Conservation (phyloP, 2,888 invertebrate genomes). For the Eudasyphora cyanicolor region DNA sequence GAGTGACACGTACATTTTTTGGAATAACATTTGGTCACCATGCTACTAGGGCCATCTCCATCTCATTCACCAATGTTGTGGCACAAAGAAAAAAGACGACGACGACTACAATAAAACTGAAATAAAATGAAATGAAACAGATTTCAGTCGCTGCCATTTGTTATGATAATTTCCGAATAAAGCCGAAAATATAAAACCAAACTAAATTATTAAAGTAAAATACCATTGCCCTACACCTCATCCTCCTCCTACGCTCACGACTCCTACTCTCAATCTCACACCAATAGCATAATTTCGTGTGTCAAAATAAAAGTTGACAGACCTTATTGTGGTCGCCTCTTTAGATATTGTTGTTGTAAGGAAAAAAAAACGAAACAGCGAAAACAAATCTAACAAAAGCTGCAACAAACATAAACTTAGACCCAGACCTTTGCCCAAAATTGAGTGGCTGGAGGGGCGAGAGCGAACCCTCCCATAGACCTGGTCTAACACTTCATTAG, state of each 20-base stretch:
- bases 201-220: constrained; percentile 54
- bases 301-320: constrained; percentile 33
- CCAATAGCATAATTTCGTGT: background rate
- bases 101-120: constrained; percentile 14
- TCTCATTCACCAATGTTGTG: background rate
- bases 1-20: constrained; percentile 57
- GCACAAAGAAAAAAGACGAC: background rate
- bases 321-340: too few species aligned
- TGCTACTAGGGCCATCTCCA: background rate
- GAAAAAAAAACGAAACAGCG: background rate
- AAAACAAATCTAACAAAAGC: constrained; percentile 9
- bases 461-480: constrained; percentile 17
- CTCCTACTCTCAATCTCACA: background rate
- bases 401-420: background rate
- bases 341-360: background rate
- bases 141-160: constrained; percentile 38
- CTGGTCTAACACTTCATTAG: constrained; percentile 62
- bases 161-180: constrained; percentile 41
- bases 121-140: constrained; percentile 30
- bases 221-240: background rate
- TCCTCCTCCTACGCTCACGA: background rate
- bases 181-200: constrained; percentile 2
- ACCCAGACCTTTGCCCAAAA: constrained; percentile 32
- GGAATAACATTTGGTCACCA: background rate
- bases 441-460: background rate